Conservation (phyloP, 2,888 invertebrate genomes). For the Rotaria sp. region DNA sequence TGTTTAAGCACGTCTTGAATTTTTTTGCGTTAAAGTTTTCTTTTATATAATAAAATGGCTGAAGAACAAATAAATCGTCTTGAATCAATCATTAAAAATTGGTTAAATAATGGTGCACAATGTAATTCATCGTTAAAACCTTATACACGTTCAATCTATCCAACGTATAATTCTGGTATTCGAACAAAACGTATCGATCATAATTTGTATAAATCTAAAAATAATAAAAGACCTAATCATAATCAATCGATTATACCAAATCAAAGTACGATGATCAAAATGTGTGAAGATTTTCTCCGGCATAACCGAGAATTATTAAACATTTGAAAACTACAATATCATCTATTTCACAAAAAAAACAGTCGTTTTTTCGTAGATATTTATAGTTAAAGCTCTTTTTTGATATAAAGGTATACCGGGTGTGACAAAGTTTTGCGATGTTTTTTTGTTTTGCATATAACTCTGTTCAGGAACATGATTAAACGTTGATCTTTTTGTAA, state of each 20-base stretch:
- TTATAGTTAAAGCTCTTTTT: no score
- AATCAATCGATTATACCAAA: not conserved
- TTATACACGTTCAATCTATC: not conserved
- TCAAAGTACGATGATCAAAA: not conserved
- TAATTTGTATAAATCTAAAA: not conserved
- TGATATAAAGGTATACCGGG: no score
- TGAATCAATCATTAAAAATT: not conserved
- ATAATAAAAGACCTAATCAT: not conserved
- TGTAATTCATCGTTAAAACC: not conserved
- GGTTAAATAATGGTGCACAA: not conserved
- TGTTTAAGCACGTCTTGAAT: not conserved
- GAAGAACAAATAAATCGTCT: not conserved
- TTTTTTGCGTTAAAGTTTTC: no score
- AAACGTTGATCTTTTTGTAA: no score
- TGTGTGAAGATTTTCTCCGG: not conserved
- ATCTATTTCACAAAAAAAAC: not conserved
- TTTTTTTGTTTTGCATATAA: no score
- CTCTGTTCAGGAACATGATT: no score
- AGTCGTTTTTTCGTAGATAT: no score
- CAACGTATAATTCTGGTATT: not conserved
- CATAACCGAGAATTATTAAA: not conserved
- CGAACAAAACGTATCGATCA: not conserved
- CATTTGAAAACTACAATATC: not conserved
- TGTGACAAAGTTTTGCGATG: no score
- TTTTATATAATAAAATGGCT: not conserved